Conservation (phyloP, 2,113 vertebrate genomes). For the Callospermophilus lateralis region DNA sequence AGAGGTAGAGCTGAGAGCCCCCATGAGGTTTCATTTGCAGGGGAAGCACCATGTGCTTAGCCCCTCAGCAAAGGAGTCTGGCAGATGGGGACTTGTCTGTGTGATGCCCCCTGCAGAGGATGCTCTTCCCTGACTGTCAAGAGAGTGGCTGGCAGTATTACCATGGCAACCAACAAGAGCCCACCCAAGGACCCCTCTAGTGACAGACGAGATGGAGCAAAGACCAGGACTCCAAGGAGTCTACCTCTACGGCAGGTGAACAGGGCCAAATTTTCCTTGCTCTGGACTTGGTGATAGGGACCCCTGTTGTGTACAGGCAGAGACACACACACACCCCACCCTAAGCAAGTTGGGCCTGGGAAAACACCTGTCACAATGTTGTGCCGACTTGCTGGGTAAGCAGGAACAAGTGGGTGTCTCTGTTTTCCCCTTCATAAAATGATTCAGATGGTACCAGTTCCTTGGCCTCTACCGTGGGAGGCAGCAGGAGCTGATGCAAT, state of each 20-base stretch:
- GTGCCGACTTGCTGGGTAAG: slow-evolving; percentile 70
- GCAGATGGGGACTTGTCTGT: background rate
- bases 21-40: background rate
- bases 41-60: background rate
- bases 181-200: slow-evolving; percentile 45
- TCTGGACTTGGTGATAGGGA: slow-evolving; percentile 35
- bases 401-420: slow-evolving; percentile 77
- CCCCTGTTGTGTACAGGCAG: background rate
- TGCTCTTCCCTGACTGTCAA: background rate
- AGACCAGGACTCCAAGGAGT: background rate
- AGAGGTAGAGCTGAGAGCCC: background rate
- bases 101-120: background rate
- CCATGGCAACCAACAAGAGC: slow-evolving; percentile 61
- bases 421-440: slow-evolving; percentile 73
- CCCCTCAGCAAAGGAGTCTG: background rate
- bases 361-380: slow-evolving; percentile 82
- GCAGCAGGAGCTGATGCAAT: slow-evolving; percentile 57
- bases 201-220: background rate
- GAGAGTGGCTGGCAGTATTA: slow-evolving; percentile 41
- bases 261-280: slow-evolving; percentile 51
- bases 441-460: slow-evolving; percentile 73
- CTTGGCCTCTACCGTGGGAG: slow-evolving; percentile 68
- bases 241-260: background rate
- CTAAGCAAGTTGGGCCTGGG: slow-evolving; percentile 38
- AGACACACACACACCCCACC: background rate